These are phyloP conservation scores for Tanypteryx hageni DNA, from an alignment of 2,888 invertebrate genomes.

Conservation along the genomic window DNA sequence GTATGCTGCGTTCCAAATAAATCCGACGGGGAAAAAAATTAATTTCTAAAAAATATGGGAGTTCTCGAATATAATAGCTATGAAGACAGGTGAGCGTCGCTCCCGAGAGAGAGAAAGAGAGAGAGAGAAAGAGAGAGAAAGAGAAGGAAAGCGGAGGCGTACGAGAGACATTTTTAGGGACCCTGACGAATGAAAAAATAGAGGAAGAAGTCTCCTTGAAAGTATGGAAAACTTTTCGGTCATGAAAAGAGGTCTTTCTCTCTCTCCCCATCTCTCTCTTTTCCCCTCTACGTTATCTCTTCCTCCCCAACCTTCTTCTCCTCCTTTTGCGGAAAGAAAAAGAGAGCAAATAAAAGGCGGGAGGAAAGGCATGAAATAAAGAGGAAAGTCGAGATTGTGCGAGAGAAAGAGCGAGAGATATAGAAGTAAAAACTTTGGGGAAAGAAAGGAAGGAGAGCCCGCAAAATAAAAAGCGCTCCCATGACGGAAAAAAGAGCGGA, in stretches of 20 bases:
- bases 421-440: not conserved
- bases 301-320: not conserved
- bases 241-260: not conserved
- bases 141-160: not conserved
- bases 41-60: not conserved
- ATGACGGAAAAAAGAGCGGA: not conserved
- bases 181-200: not conserved
- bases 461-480: not conserved
- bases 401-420: constrained; percentile 10
- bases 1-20: no score
- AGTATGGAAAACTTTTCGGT: not conserved
- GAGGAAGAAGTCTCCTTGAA: not conserved
- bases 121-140: not conserved
- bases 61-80: not conserved
- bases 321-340: not conserved
- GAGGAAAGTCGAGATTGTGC: constrained; percentile 34
- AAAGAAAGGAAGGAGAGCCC: not conserved
- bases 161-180: not conserved
- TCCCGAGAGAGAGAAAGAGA: not conserved
- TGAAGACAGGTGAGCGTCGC: not conserved
- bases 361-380: not conserved
- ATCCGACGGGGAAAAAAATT: not conserved
- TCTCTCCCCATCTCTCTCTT: not conserved
- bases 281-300: not conserved
- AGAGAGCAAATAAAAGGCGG: not conserved